Percentiles rank a stretch among this genome's conserved stretches.
Evolutionary conservation across 1,140 invertebrate genomes (phyloP).

Genomic region (Doryteuthis pealeii): DNA sequence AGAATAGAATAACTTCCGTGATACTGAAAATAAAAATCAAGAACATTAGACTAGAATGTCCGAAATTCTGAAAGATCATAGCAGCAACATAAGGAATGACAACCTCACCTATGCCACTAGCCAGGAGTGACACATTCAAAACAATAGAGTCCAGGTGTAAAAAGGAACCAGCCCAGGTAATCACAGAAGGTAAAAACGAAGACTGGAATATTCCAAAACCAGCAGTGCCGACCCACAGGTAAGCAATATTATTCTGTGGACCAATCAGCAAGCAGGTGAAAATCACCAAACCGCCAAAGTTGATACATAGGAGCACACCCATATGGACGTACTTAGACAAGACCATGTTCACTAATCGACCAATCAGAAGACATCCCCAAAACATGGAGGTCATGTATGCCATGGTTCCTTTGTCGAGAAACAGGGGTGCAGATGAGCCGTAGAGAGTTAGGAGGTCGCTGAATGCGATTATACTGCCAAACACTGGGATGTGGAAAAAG

Average conservation of each 20-base stretch:
- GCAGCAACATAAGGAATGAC: not conserved
- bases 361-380: conserved; percentile 19
- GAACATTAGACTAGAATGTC: not conserved
- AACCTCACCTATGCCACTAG: not conserved
- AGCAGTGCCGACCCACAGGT: conserved; percentile 22
- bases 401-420: conserved; percentile 16
- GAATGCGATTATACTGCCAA: conserved; percentile 18
- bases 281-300: conserved; percentile 14
- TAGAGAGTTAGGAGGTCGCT: conserved; percentile 18
- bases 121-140: not conserved
- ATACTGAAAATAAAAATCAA: not conserved
- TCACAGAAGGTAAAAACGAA: conserved; percentile 17
- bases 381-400: conserved; percentile 17
- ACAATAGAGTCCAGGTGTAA: not conserved
- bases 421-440: conserved; percentile 13
- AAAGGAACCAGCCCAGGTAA: not conserved
- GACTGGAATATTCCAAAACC: conserved; percentile 18
- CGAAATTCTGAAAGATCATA: not conserved
- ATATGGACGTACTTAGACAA: conserved; percentile 13
- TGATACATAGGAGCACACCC: conserved; percentile 4
- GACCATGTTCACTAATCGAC: conserved; percentile 12
- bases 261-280: not conserved
- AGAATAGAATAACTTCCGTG: not conserved
- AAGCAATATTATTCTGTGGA: not conserved
- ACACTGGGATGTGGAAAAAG: conserved; percentile 20